These are phyloP conservation scores for Meiosimyza platycephala DNA, from an alignment of 2,888 invertebrate species.

Conservation along the genomic window DNA sequence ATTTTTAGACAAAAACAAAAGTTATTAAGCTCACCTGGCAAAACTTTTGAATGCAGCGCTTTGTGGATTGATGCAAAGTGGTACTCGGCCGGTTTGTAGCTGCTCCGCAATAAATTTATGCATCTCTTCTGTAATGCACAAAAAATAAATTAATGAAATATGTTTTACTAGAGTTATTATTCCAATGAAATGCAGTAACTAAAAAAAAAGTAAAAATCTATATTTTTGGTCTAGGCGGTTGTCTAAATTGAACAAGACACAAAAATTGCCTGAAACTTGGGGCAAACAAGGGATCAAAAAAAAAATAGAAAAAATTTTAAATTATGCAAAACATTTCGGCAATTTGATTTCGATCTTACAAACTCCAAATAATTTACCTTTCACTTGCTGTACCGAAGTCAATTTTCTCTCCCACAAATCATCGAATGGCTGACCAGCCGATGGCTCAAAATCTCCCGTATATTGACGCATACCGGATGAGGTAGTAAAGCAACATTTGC, in stretches of 20 bases:
- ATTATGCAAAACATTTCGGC: no score
- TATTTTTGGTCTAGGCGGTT: no score
- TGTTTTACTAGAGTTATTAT: no score
- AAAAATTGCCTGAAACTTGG: no score
- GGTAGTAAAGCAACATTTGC: slow-evolving; percentile 94
- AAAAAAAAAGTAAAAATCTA: no score
- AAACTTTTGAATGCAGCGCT: slow-evolving; percentile 99
- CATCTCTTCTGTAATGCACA: slow-evolving; percentile 86
- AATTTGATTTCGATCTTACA: background rate
- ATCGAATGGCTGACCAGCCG: slow-evolving; percentile 90
- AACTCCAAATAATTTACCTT: slow-evolving; percentile 74
- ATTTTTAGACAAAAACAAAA: background rate
- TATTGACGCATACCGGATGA: slow-evolving; percentile 85
- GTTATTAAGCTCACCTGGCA: slow-evolving; percentile 88
- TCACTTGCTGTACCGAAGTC: slow-evolving; percentile 91
- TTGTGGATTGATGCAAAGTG: slow-evolving; percentile 99
- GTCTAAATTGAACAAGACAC: no score
- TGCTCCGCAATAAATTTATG: slow-evolving; percentile 99
- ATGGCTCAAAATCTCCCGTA: slow-evolving; percentile 93
- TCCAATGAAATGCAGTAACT: no score
- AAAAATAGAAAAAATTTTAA: no score
- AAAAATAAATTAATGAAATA: background rate
- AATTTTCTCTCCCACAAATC: slow-evolving; percentile 97
- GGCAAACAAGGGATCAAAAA: no score
- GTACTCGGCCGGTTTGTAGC: slow-evolving; percentile 93